phyloP scores from a whole-genome alignment of 1,140 invertebrate species.

The Drosophila sproati region DNA sequence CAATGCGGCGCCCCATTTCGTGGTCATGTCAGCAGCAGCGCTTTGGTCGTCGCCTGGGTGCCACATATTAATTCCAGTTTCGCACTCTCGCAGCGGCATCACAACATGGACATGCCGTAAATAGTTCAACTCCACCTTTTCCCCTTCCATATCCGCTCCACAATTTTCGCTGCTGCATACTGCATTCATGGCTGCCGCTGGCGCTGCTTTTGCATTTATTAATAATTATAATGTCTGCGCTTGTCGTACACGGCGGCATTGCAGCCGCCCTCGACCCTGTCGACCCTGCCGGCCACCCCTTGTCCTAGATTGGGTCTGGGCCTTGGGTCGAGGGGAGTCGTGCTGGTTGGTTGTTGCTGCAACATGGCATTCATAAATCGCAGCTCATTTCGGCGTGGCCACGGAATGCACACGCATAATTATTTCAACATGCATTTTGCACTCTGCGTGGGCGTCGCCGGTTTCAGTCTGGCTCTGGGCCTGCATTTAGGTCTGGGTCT shows the following conservation, averaged over 20 bases:
- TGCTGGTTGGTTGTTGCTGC: slow-evolving; percentile 20
- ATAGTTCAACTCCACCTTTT: slow-evolving; percentile 62
- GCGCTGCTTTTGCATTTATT: slow-evolving; percentile 73
- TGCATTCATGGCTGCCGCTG: slow-evolving; percentile 18
- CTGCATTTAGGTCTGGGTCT: not conserved
- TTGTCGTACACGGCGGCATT: slow-evolving; percentile 52
- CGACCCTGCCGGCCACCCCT: slow-evolving; percentile 5
- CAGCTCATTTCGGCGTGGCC: slow-evolving; percentile 80
- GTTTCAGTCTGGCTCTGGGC: not conserved
- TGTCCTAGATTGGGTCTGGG: slow-evolving; percentile 15
- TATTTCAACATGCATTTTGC: slow-evolving; percentile 75
- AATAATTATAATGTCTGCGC: slow-evolving; percentile 81
- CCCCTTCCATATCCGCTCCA: not conserved
- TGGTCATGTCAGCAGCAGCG: slow-evolving; percentile 63
- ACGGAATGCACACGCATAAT: slow-evolving; percentile 83
- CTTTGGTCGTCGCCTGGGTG: slow-evolving; percentile 65
- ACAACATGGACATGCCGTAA: slow-evolving; percentile 71
- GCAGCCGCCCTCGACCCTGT: slow-evolving; percentile 7
- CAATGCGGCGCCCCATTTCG: slow-evolving; percentile 38
- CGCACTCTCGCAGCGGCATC: slow-evolving; percentile 48
- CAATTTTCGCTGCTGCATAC: not conserved
- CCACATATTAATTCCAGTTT: slow-evolving; percentile 81
- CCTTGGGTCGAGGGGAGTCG: slow-evolving; percentile 13
- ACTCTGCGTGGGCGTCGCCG: slow-evolving; percentile 6
- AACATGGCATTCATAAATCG: slow-evolving; percentile 76